Conservation (phyloP, 2,113 vertebrate species). For the Melierax canorus region DNA sequence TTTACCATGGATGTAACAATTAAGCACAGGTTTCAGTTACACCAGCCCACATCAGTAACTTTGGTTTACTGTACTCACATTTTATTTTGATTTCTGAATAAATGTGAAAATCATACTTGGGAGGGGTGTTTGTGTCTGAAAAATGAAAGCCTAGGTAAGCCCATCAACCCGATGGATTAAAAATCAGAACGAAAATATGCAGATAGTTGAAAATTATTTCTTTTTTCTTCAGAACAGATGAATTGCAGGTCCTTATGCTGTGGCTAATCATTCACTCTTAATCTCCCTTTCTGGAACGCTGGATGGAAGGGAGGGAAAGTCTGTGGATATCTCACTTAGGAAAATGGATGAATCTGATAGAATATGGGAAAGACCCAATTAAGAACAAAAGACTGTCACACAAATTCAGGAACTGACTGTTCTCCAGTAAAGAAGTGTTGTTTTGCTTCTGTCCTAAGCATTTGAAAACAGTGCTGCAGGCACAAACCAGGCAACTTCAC, state of each 20-base stretch:
- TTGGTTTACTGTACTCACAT: neutral
- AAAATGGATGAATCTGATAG: neutral
- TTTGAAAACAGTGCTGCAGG: neutral
- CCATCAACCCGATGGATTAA: neutral
- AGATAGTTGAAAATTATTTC: neutral
- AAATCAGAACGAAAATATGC: neutral
- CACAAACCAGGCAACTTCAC: neutral
- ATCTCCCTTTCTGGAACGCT: neutral
- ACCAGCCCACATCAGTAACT: neutral
- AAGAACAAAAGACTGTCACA: neutral
- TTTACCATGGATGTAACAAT: neutral
- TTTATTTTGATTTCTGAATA: conserved; percentile 12
- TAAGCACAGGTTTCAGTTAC: neutral
- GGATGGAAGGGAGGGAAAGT: neutral
- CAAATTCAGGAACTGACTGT: neutral
- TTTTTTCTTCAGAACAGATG: neutral
- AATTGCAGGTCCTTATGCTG: neutral
- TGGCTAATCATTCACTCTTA: neutral
- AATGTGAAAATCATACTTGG: neutral
- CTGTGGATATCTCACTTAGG: neutral
- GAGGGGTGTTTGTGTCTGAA: neutral
- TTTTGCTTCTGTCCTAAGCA: neutral
- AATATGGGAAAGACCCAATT: neutral
- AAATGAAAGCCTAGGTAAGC: neutral
- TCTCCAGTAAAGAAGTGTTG: neutral